These are phyloP conservation scores for Allophyes oxyacanthae DNA, from an alignment of 2,888 invertebrate species.

Conservation along the genomic window DNA sequence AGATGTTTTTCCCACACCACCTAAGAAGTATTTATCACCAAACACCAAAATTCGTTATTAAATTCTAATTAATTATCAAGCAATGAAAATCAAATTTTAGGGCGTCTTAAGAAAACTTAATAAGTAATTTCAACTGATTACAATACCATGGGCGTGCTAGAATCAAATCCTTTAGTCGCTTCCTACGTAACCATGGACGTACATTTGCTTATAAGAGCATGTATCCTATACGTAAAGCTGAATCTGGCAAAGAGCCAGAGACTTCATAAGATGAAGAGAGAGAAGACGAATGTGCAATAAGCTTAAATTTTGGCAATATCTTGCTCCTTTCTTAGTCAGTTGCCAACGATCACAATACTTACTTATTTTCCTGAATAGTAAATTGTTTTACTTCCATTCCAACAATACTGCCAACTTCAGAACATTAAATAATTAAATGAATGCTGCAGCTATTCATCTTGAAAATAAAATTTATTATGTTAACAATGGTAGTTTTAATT, in stretches of 20 bases:
- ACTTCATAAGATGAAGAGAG: constrained; percentile 7
- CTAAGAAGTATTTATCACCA: too few relatives aligned
- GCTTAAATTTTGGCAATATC: constrained; percentile 10
- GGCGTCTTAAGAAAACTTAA: too few relatives aligned
- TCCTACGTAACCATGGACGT: too few relatives aligned
- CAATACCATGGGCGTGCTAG: too few relatives aligned
- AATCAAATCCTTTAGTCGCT: too few relatives aligned
- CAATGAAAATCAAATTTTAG: too few relatives aligned
- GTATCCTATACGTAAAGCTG: background rate
- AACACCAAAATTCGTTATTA: too few relatives aligned
- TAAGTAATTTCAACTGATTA: too few relatives aligned
- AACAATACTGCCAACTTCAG: constrained; percentile 1
- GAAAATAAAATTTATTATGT: constrained; percentile 5
- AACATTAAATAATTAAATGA: constrained; percentile 22
- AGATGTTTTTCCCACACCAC: too few relatives aligned
- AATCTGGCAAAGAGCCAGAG: constrained; percentile 27
- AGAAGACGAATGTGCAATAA: constrained; percentile 17
- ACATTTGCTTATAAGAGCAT: too few relatives aligned
- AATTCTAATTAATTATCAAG: too few relatives aligned
- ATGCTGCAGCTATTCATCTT: constrained; percentile 13
- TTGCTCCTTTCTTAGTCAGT: constrained; percentile 14
- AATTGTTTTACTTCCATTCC: constrained; percentile 24
- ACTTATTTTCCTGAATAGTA: constrained; percentile 2
- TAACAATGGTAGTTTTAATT: background rate
- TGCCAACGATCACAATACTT: constrained; percentile 6